Percentiles rank a stretch among this genome's conserved stretches.
These are phyloP conservation scores for Diaperis boleti DNA, from an alignment of 2,888 invertebrate species.

Conservation along the genomic window DNA sequence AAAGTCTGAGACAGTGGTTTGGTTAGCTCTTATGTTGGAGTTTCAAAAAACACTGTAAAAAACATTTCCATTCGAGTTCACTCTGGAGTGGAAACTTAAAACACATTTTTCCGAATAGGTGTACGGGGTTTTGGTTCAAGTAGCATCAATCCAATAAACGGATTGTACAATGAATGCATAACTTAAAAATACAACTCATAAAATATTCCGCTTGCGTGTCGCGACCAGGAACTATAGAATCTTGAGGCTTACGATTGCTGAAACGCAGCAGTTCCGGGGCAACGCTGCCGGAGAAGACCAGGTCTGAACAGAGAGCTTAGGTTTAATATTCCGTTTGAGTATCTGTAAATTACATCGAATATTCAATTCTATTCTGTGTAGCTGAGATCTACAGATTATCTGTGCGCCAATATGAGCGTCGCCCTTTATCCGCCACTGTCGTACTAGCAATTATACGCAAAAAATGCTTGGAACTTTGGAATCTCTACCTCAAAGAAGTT, in stretches of 20 bases:
- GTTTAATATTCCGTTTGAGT: conserved; percentile 28
- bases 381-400: conserved; percentile 2
- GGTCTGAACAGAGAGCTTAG: conserved; percentile 10
- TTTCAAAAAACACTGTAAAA: not conserved
- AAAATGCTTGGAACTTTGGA: not conserved
- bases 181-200: conserved; percentile 39
- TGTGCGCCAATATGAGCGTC: not conserved
- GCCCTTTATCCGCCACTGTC: not conserved
- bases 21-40: not conserved
- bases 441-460: not conserved
- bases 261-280: conserved; percentile 18
- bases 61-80: too few relatives aligned
- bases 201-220: conserved; percentile 38
- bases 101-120: conserved; percentile 36
- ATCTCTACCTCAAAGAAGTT: too few relatives aligned
- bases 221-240: conserved; percentile 5
- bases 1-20: not conserved
- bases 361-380: conserved; percentile 26
- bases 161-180: conserved; percentile 29
- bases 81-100: conserved; percentile 18
- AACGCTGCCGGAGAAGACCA: conserved; percentile 13
- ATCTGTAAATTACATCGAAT: conserved; percentile 24
- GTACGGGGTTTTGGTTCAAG: conserved; percentile 35
- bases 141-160: conserved; percentile 39
- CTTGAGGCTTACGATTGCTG: conserved; percentile 25